Evolutionary conservation across 1,140 invertebrate species (phyloP), one percentile per base, ranked within the genome.

Genomic region (Lordiphosa collinella): DNA sequence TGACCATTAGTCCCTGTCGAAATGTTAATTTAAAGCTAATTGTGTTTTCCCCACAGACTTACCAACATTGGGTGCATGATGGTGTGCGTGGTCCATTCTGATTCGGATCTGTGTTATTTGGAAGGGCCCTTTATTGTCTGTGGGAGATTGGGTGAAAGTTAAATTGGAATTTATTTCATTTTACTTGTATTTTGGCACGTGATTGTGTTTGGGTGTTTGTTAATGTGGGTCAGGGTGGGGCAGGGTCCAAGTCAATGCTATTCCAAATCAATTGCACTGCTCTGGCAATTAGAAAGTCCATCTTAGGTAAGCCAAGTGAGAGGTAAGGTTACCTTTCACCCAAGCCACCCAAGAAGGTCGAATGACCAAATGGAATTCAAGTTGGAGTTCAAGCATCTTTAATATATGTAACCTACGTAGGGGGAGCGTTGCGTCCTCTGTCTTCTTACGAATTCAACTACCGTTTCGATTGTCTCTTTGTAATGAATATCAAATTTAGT

Each of bases 31-130:
- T 2, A 29, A 29, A 29, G 7, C 25, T 5, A 8, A 8, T 29
- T 7, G 7, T 29, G 25, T 29, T 29, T 29, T 29, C 1, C 25
- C 25, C 10, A 0, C 1, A 7, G 13, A 85, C 82, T 60, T 40
- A 87, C 85, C 85, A 35, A 79, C 72, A 57, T 47, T 62, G 25
- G 62, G 56, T 37, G 69, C 55, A 54, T 38, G 55, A 43, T 86
- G 85, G 13, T 78, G 68, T 16, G 72, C 64, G 56, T 87, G 85
- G 56, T 87, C 86, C 86, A 87, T 87, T 32, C 0, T 29, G 25
- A 8, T 7, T 40, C 14, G 53, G 13, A 13, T 49, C 38, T 37
- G 32, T 9, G 11, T 11, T 16, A 3, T 16, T 16, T 18, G 56
- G 25, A 32, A 34, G 8, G n/a, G 38, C 6, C 37, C 29, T 29